These are phyloP conservation scores for Heloderma charlesbogerti DNA, from an alignment of 2,113 vertebrate species.

Conservation along the genomic window DNA sequence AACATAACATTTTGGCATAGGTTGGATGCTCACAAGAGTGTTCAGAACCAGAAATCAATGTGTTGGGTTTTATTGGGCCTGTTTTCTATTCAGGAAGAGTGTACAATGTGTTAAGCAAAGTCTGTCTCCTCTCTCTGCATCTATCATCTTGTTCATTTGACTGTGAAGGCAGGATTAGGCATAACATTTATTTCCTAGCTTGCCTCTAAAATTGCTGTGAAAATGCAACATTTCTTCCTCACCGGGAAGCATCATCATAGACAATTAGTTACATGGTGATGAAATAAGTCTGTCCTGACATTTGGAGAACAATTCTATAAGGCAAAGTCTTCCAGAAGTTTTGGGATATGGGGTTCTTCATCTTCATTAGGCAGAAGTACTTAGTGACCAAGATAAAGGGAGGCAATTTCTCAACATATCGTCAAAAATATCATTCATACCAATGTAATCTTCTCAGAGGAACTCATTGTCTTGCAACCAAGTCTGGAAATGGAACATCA, in stretches of 20 bases:
- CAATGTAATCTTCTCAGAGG: no score
- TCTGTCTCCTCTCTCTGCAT: neutral
- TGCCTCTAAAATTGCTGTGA: neutral
- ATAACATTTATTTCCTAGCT: neutral
- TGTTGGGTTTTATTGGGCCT: neutral
- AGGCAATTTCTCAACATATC: no score
- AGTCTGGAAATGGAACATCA: no score
- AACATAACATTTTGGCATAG: neutral
- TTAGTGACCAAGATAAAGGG: no score
- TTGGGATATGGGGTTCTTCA: no score
- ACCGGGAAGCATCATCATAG: neutral
- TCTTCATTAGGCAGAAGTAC: no score
- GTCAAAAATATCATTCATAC: no score
- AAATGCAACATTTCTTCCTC: neutral
- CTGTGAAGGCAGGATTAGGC: neutral
- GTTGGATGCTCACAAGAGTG: neutral
- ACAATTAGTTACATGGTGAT: neutral
- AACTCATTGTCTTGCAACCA: no score
- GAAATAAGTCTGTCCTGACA: no score
- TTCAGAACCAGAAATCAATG: neutral
- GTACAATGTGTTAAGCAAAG: neutral
- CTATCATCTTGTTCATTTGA: neutral
- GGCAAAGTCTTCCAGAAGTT: no score
- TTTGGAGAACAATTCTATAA: no score
- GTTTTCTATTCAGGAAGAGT: neutral